phyloP scores from a whole-genome alignment of 2,888 invertebrate species.

The Patella pellucida region DNA sequence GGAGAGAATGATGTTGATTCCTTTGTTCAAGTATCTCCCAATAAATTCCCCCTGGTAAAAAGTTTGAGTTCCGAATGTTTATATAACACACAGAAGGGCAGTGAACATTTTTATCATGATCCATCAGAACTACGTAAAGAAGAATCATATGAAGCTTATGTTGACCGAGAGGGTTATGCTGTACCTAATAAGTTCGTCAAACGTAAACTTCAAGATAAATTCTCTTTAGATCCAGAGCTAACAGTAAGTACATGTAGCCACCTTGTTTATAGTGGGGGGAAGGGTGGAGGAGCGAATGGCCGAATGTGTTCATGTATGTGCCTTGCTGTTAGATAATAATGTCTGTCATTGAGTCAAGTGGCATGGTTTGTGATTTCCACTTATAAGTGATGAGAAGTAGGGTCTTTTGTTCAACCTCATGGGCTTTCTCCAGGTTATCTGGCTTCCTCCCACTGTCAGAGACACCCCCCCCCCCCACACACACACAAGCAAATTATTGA shows the following conservation, averaged over 20 bases:
- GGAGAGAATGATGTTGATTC: not conserved
- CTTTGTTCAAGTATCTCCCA: conserved; percentile 1
- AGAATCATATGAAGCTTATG: conserved; percentile 49
- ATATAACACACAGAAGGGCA: conserved; percentile 27
- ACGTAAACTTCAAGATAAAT: conserved; percentile 26
- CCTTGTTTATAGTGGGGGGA: not conserved
- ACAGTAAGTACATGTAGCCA: not conserved
- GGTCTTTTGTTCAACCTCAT: too few species aligned
- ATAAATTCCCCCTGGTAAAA: conserved; percentile 43
- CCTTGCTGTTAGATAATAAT: too few species aligned
- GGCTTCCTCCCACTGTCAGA: too few species aligned
- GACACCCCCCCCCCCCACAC: too few species aligned
- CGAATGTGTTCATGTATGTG: not conserved
- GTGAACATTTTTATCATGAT: conserved; percentile 50
- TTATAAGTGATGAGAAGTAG: too few species aligned
- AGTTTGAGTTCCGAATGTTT: conserved; percentile 61
- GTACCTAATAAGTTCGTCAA: conserved; percentile 51
- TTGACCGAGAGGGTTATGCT: conserved; percentile 62
- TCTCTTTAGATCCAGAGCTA: conserved; percentile 13
- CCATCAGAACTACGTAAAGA: conserved; percentile 35
- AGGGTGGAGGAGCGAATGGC: not conserved
- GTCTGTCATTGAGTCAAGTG: too few species aligned
- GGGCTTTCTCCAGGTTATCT: too few species aligned
- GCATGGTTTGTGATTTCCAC: too few species aligned
- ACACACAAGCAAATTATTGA: too few species aligned